Base-by-base conservation (phyloP, 2,113 vertebrate genomes). In the Stegastes partitus region DNA sequence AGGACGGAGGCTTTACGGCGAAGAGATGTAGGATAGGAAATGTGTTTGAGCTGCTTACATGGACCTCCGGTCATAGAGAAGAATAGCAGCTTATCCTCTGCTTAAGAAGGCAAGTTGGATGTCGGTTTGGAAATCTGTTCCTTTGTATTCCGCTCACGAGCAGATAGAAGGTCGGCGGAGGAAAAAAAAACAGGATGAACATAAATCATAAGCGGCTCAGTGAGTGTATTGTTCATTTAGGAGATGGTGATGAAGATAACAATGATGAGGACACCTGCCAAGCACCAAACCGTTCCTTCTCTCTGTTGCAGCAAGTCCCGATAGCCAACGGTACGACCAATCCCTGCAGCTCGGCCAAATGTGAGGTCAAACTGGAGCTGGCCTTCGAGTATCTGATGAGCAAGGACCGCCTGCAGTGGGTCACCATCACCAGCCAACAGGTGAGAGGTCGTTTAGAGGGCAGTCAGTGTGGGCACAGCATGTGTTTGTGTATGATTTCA, bases 361-460 rank as follows among this genome's bases (percentile, higher is more conserved):
- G 96, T 0, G 98, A 99, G 59, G 96, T 98, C n/a, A 98, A 98
- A 63, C 93, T 99, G 90, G 98, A 99, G 86, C 84, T 99, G 93
- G 96, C 98, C 80, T 99, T 99, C 0, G 98, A 99, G 91, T 99
- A 99, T 80, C 95, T 99, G 82, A 99, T 99, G 97, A 98, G 97
- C 92, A 99, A 99, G 87, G 98, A 99, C 85, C 96, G 97, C 42
- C 95, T 99, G 56, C 98, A 99, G 91, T 99, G 98, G 98, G 97
- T 99, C 89, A 99, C 98, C 91, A 99, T 99, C 95, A 97, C 97
- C 79, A 99, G 98, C 69, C 97, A 96, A 0, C 98, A 99, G 97
- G 98, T 98, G 83, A 90, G 83, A 7, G 19, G 12, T 1, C 21
- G 18, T 37, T 2, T 53, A 16, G 0, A 1, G 45, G 28, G n/a